phyloP scores from a whole-genome alignment of 2,888 invertebrate genomes.

The Sepioteuthis lessoniana region DNA sequence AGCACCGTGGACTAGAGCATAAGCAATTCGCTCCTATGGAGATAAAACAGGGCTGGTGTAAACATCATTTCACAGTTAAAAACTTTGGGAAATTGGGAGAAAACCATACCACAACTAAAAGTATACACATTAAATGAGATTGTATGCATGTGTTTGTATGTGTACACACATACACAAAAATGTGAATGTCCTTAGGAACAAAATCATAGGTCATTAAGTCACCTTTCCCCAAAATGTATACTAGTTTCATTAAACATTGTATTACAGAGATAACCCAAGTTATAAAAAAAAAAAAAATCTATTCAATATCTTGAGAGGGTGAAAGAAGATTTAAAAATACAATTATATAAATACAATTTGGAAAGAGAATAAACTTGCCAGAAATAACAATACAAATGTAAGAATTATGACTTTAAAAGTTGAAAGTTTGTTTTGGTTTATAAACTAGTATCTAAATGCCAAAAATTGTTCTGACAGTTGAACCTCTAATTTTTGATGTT shows the following conservation, averaged over 20 bases:
- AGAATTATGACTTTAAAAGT: not conserved
- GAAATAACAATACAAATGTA: not conserved
- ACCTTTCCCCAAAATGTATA: not conserved
- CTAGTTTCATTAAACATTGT: not conserved
- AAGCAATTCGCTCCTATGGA: conserved; percentile 46
- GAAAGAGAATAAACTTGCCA: not conserved
- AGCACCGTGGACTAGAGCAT: conserved; percentile 48
- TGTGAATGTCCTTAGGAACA: not conserved
- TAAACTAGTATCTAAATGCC: no score
- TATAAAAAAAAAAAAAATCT: not conserved
- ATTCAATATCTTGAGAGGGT: not conserved
- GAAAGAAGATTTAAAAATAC: not conserved
- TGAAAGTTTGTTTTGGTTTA: not conserved
- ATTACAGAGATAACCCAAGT: not conserved
- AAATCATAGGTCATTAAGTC: not conserved
- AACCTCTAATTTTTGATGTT: no score
- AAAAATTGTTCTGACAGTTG: no score
- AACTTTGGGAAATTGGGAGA: not conserved
- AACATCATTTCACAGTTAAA: conserved; percentile 47
- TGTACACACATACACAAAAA: not conserved
- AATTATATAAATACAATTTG: not conserved
- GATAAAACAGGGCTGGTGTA: conserved; percentile 44
- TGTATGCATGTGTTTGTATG: not conserved
- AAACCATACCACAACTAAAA: conserved; percentile 37
- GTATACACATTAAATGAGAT: not conserved